These are phyloP conservation scores for Archocentrus centrarchus DNA, from an alignment of 2,113 vertebrate species.

Conservation along the genomic window DNA sequence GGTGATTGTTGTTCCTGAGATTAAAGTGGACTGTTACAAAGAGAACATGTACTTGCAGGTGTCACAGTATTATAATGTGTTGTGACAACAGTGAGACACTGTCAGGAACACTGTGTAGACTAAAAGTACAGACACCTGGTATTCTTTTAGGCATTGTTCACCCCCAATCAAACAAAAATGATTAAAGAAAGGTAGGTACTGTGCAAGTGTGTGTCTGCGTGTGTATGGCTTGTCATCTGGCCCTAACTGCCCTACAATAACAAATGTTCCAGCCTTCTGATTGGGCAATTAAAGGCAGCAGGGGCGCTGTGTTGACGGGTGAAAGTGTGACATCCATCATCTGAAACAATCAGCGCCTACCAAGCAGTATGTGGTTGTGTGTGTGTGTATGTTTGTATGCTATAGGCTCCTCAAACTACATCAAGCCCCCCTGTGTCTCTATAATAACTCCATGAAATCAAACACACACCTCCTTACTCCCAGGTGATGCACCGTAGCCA, in stretches of 20 bases:
- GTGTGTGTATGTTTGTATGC: slow-evolving; percentile 35
- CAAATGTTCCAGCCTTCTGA: slow-evolving; percentile 79
- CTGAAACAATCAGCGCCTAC: slow-evolving; percentile 74
- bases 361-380: slow-evolving; percentile 42
- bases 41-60: slow-evolving; percentile 67
- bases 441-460: slow-evolving; percentile 76
- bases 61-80: slow-evolving; percentile 61
- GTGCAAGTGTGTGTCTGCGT: slow-evolving; percentile 3
- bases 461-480: slow-evolving; percentile 73
- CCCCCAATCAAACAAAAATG: slow-evolving; percentile 46
- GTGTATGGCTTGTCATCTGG: slow-evolving; percentile 67
- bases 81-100: slow-evolving; percentile 61
- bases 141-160: slow-evolving; percentile 48
- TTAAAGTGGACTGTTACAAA: slow-evolving; percentile 69
- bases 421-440: slow-evolving; percentile 62
- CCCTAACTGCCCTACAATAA: slow-evolving; percentile 77
- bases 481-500: slow-evolving; percentile 60
- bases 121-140: slow-evolving; percentile 34
- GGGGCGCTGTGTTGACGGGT: slow-evolving; percentile 74
- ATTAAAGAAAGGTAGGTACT: slow-evolving; percentile 62
- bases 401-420: slow-evolving; percentile 58
- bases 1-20: slow-evolving; percentile 62
- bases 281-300: slow-evolving; percentile 82
- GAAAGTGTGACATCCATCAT: slow-evolving; percentile 80
- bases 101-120: slow-evolving; percentile 42